Conservation (phyloP, 1,140 invertebrate genomes). For the Eufriesea mexicana region DNA sequence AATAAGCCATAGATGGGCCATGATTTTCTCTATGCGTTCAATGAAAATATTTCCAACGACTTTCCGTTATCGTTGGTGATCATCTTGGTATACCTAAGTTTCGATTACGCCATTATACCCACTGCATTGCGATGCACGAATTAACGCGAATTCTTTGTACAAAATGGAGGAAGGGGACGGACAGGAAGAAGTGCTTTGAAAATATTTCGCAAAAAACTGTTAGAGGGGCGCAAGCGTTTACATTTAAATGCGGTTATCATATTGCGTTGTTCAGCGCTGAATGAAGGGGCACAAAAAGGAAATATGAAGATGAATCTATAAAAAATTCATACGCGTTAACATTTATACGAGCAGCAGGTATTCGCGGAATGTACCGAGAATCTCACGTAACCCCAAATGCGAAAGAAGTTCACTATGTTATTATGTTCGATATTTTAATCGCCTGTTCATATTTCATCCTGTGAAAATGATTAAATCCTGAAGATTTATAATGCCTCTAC, state of each 20-base stretch:
- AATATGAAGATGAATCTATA: background rate
- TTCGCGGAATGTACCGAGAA: background rate
- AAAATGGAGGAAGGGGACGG: background rate
- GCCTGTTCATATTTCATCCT: background rate
- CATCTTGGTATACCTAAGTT: background rate
- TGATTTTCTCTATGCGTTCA: background rate
- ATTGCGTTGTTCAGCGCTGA: background rate
- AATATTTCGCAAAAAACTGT: background rate
- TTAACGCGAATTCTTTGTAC: constrained; percentile 14
- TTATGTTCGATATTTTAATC: constrained; percentile 5
- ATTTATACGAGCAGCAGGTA: background rate
- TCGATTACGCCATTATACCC: background rate
- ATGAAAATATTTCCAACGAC: constrained; percentile 37
- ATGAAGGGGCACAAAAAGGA: background rate
- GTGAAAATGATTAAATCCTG: too few relatives aligned
- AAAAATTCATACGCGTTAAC: constrained; percentile 17
- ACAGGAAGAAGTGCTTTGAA: background rate
- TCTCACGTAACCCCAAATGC: background rate
- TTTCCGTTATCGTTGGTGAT: constrained; percentile 9
- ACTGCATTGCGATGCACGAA: constrained; percentile 1
- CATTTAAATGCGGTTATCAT: background rate
- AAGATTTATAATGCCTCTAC: background rate
- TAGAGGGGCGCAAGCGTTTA: background rate
- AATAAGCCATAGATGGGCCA: background rate
- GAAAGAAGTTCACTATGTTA: background rate